Base-by-base conservation (phyloP, 2,113 vertebrate genomes). In the Brachionichthys hirsutus region DNA sequence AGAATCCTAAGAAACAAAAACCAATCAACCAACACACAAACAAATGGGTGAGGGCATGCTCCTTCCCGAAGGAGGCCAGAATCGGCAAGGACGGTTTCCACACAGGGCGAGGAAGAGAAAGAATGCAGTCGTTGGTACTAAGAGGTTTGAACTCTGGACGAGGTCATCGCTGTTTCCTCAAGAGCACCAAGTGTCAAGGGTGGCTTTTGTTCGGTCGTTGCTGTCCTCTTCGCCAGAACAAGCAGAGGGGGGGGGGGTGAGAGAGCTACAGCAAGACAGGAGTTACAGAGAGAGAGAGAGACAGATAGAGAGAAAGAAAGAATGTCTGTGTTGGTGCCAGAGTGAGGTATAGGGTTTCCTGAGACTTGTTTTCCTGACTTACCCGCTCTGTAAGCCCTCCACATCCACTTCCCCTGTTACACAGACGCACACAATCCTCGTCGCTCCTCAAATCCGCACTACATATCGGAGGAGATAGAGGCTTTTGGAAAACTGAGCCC, bases 311-410 rank as follows among this genome's bases (percentile, higher is more conserved):
- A 73, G 71, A 77, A 60, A 80, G 66, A 81, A 82, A 82, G 75
- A 78, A 77, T 63, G 64, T 73, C 75, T 88, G 82, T 83, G 75
- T 68, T 12, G 15, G 54, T 85, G 84, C 80, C 79, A 84, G 72
- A 80, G 59, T 38, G 78, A 81, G 70, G 86, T 84, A 77, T 81
- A 85, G 76, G 66, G 82, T 88, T 88, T 91, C 85, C 83, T 85
- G 68, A 73, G 71, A 70, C 80, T 81, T 82, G 80, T 90, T 90
- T 89, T 82, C 78, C 81, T 82, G 85, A 88, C 70, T 85, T 85
- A 77, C 75, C 77, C 57, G 45, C 84, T 81, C 82, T 79, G 68
- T 84, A 82, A 76, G 82, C 69, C 73, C 74, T 75, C 78, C 73
- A n/a, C n/a, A 67, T 85, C 85, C 67, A 85, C 81, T 83, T 86